phyloP scores from a whole-genome alignment of 1,140 invertebrate genomes.

The Monochamus saltuarius region DNA sequence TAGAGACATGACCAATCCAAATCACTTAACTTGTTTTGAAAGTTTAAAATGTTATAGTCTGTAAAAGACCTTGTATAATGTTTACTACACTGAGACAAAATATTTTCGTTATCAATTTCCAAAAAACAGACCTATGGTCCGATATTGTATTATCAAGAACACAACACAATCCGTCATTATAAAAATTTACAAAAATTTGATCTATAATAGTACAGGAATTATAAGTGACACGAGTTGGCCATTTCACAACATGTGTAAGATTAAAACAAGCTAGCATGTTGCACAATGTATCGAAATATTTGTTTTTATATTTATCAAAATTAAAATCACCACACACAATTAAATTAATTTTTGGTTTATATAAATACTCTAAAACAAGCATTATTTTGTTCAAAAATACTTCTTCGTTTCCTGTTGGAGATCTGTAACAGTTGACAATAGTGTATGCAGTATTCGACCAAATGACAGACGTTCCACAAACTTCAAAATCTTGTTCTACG shows the following conservation, averaged over 20 bases:
- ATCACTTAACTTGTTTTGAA: not conserved
- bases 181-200: constrained; percentile 6
- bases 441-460: not conserved
- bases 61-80: not conserved
- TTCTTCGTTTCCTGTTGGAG: not conserved
- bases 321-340: not conserved
- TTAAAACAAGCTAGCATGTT: not conserved
- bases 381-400: not conserved
- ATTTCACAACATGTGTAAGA: not conserved
- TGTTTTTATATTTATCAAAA: constrained; percentile 6
- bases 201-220: constrained; percentile 5
- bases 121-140: constrained; percentile 2
- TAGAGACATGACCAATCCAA: not conserved
- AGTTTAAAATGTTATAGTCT: constrained; percentile 4
- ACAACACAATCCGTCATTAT: not conserved
- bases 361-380: constrained; percentile 6
- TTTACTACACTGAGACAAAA: not conserved
- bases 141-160: constrained; percentile 5
- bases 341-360: constrained; percentile 5
- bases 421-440: constrained; percentile 1
- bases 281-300: constrained; percentile 1
- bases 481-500: too few relatives aligned
- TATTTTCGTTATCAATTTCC: not conserved
- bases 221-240: constrained; percentile 3
- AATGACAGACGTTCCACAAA: too few relatives aligned